phyloP scores from a whole-genome alignment of 2,113 vertebrate genomes.

The Ceyx melanurus region DNA sequence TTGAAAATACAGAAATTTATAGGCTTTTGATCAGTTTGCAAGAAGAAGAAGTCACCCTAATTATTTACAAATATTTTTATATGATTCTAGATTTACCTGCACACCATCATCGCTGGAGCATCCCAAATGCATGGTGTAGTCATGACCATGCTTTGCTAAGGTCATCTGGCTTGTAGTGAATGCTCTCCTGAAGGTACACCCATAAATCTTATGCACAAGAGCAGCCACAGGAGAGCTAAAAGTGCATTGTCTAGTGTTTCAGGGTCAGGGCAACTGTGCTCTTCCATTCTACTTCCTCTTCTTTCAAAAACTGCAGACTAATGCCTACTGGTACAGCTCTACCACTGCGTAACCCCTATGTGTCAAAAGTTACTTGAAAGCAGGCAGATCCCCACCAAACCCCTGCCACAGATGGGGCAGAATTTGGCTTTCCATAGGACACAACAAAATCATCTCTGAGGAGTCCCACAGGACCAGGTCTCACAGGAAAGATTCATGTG shows the following conservation, averaged over 20 bases:
- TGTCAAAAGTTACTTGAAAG: background rate
- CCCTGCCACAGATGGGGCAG: background rate
- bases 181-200: background rate
- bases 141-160: background rate
- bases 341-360: rapidly evolving
- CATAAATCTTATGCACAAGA: background rate
- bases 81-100: background rate
- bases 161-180: background rate
- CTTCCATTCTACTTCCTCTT: background rate
- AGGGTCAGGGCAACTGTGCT: background rate
- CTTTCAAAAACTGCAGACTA: background rate
- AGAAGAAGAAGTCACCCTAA: background rate
- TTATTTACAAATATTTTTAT: background rate
- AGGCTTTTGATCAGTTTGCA: background rate
- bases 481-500: background rate
- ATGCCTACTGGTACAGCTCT: background rate
- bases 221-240: background rate
- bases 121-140: background rate
- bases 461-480: background rate
- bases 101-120: rapidly evolving
- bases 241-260: background rate
- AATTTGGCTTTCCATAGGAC: background rate
- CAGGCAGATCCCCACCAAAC: background rate
- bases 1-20: background rate
- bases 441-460: background rate